Evolutionary conservation across 37 sponge, comb jelly and placozoan species (phyloP), one percentile per base, ranked within the genome.

Genomic region (Crambe crambe): DNA sequence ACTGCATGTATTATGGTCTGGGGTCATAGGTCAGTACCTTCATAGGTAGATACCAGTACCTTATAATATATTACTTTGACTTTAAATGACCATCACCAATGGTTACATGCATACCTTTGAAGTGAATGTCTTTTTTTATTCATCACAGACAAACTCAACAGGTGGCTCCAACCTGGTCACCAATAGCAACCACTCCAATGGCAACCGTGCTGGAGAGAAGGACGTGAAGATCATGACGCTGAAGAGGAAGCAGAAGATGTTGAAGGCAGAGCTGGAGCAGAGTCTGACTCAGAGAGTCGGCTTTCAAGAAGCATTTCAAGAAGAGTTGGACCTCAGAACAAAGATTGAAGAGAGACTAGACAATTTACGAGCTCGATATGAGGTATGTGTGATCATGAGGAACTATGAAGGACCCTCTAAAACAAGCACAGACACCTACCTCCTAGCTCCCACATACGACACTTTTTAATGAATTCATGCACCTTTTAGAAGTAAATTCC

Each of bases 271-370:
- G 59, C 42, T 76, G 27, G 12, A 76, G n/a, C n/a, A 18, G 4
- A 31, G 30, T 20, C 2, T 41, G 42, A 21, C 20, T n/a, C 58
- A 58, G 40, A 36, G 22, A 15, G 21, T 57, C 25, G 56, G 42
- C 26, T 76, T 34, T 32, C 42, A 76, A 42, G 76, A 25, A 22
- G 60, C 76, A 10, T 76, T 76, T 37, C 60, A 76, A 25, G 29
- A 27, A 40, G 76, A 76, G 42, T 35, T 76, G 51, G 76, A 76
- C 29, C 58, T 76, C 20, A 3, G 76, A 21, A 40, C 61, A 3
- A 4, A 29, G 42, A 38, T 59, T 18, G 76, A 76, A 27, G 61
- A 76, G 35, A 76, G 59, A 26, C 35, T 35, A 2, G 76, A 76
- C 9, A 60, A 34, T 34, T 26, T 76, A 3, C 23, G 61, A 34